phyloP scores from a whole-genome alignment of 2,888 invertebrate genomes.

The Ennomos quercinarius region DNA sequence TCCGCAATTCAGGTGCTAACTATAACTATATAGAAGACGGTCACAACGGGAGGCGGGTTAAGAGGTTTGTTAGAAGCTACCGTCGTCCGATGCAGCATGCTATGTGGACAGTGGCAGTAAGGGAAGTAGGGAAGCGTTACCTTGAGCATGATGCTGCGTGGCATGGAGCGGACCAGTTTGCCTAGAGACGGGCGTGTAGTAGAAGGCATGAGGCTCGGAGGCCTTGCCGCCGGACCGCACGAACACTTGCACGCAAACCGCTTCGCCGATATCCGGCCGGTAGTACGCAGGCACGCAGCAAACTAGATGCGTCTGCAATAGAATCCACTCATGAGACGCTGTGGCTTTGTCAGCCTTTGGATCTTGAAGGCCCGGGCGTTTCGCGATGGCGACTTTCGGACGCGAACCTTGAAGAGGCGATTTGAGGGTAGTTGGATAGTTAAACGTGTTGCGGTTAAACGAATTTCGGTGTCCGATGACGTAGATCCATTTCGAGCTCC shows the following conservation, averaged over 20 bases:
- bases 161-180: conserved; percentile 66
- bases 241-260: conserved; percentile 90
- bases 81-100: conserved; percentile 15
- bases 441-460: no score
- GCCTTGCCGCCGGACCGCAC: conserved; percentile 94
- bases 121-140: conserved; percentile 39
- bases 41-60: not conserved
- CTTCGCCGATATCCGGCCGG: conserved; percentile 88
- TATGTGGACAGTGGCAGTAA: not conserved
- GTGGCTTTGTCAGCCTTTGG: no score
- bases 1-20: not conserved
- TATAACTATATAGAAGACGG: no score
- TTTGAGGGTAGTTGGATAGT: no score
- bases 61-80: conserved; percentile 4
- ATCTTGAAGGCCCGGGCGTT: no score
- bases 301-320: conserved; percentile 92
- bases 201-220: conserved; percentile 94
- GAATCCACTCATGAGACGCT: conserved; percentile 16
- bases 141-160: conserved; percentile 64
- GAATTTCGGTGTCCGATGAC: no score
- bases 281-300: conserved; percentile 93
- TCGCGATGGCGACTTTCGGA: no score
- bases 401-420: no score
- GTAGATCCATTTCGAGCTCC: no score
- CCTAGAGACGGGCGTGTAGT: conserved; percentile 88